These are phyloP conservation scores for Trematocara nigrifrons DNA, from an alignment of 2,113 vertebrate species.

Conservation along the genomic window DNA sequence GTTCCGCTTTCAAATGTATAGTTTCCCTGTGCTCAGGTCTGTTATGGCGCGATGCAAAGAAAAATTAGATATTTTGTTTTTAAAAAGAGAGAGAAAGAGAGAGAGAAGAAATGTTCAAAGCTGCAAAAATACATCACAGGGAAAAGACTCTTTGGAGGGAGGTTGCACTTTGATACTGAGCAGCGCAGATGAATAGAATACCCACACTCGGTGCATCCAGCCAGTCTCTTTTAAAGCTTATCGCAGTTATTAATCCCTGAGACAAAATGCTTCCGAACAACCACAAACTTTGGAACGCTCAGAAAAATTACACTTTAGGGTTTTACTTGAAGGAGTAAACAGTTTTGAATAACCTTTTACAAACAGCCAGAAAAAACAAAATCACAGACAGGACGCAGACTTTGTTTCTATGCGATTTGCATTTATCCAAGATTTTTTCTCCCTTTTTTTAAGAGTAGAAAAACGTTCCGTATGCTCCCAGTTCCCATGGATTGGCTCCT, in stretches of 20 bases:
- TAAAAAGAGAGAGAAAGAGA: not conserved
- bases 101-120: slow-evolving; percentile 34
- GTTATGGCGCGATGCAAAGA: slow-evolving; percentile 14
- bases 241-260: not conserved
- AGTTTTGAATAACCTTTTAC: not conserved
- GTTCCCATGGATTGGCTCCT: not conserved
- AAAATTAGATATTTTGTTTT: slow-evolving; percentile 36
- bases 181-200: slow-evolving; percentile 15
- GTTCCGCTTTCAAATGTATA: slow-evolving; percentile 23
- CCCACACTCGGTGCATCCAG: not conserved
- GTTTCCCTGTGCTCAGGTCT: slow-evolving; percentile 2
- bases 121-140: slow-evolving; percentile 9
- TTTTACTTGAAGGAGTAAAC: not conserved
- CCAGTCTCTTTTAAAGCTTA: not conserved
- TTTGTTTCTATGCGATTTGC: not conserved
- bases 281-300: not conserved
- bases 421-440: not conserved
- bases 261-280: not conserved
- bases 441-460: not conserved
- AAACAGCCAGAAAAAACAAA: not conserved
- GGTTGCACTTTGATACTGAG: slow-evolving; percentile 26
- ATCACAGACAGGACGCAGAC: not conserved
- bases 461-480: not conserved
- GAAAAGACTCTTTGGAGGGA: not conserved
- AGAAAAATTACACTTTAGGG: not conserved